Evolutionary conservation across 2,113 vertebrate genomes (phyloP).

Genomic region (Trematocara zebra): DNA sequence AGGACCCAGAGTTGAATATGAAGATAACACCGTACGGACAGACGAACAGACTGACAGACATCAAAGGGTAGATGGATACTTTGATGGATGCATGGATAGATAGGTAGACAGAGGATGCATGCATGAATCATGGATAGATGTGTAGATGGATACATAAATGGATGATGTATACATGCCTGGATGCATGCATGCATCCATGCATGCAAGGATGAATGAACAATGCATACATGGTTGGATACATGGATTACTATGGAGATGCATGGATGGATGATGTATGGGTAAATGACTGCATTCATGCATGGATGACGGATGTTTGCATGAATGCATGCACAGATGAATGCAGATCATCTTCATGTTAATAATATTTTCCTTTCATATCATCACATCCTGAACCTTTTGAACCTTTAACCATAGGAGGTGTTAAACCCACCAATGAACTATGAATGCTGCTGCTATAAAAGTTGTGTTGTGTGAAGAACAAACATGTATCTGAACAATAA

Average conservation of each 20-base stretch:
- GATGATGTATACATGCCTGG: neutral
- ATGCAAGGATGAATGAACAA: neutral
- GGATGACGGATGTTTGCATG: neutral
- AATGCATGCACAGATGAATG: neutral
- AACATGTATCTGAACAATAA: neutral
- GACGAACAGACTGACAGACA: neutral
- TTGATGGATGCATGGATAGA: neutral
- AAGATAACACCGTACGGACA: neutral
- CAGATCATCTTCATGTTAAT: neutral
- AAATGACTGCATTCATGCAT: neutral
- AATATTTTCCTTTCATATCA: neutral
- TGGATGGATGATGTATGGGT: neutral
- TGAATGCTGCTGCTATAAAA: neutral
- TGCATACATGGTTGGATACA: neutral
- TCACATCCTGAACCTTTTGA: neutral
- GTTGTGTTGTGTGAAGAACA: neutral
- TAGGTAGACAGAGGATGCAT: neutral
- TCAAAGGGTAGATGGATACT: neutral
- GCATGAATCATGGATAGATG: neutral
- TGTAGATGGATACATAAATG: neutral
- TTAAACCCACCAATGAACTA: neutral
- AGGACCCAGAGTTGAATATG: neutral
- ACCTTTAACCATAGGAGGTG: neutral
- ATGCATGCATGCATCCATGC: neutral
- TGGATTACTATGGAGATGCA: neutral